phyloP scores from a whole-genome alignment of 2,797 vertebrate species.

The Cyprinella venusta region DNA sequence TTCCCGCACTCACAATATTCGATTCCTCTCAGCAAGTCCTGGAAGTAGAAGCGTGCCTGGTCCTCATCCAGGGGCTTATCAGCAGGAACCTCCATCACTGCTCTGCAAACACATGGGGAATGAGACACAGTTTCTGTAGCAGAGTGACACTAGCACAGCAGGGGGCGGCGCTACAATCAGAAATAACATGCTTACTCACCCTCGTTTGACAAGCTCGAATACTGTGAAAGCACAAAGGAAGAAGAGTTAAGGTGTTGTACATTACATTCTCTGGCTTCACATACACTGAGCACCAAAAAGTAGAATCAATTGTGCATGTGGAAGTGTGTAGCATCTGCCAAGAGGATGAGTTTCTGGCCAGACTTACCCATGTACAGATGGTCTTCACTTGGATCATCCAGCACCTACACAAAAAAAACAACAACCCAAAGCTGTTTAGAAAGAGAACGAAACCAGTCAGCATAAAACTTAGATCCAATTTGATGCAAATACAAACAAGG shows the following conservation, averaged over 20 bases:
- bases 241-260: not conserved
- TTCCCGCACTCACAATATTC: constrained; percentile 88
- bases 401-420: constrained; percentile 79
- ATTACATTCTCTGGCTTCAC: not conserved
- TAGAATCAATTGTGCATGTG: constrained; percentile 1
- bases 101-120: constrained; percentile 76
- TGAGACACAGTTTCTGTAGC: constrained; percentile 50
- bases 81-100: constrained; percentile 97
- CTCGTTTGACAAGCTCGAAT: constrained; percentile 96
- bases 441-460: constrained; percentile 4
- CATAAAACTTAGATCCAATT: not conserved
- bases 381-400: constrained; percentile 97
- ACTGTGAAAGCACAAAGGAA: constrained; percentile 77
- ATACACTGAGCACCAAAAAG: not conserved
- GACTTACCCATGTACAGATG: constrained; percentile 98
- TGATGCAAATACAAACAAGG: not conserved
- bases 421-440: constrained; percentile 12
- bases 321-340: not conserved
- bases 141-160: constrained; percentile 38
- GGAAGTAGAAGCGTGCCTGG: constrained; percentile 97
- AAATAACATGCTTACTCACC: constrained; percentile 80
- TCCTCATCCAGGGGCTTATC: constrained; percentile 92
- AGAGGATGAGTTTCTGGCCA: constrained; percentile 47
- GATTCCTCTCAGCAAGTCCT: constrained; percentile 96
- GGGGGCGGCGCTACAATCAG: not conserved